Base-by-base conservation (phyloP, 1,140 invertebrate genomes). In the Campoletis sonorensis region DNA sequence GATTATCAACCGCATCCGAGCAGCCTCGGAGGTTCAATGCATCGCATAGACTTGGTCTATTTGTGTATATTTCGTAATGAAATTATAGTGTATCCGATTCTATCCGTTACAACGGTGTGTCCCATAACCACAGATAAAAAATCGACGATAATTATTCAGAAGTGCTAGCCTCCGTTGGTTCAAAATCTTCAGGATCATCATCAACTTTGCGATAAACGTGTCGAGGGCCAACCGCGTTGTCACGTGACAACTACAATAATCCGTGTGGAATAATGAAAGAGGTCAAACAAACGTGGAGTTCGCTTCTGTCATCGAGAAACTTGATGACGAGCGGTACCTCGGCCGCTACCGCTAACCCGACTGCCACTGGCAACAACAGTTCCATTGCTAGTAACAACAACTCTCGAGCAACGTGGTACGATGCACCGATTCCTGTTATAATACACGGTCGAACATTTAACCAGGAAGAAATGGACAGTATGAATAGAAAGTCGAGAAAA, bases 351-450 rank as follows among this genome's bases (percentile, higher is more conserved):
- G 84, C 75, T 23, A 64, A 40, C 51, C 23, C 49, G 3, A 84
- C 64, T 64, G 70, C 51, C 27, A 79, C 64, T 30, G 23, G 18
- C 30, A 79, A 33, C 27, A 27, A 49, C 67, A 72, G 33, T 8
- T 49, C 27, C 68, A 33, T 70, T 21, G 26, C 79, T 27, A 18
- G 40, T 26, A 76, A 40, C 30, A 54, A 10, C 18, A 84, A 77
- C 49, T 80, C 0, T 70, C 80, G 13, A 84, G 58, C 87, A 1
- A 88, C 85, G 2, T 90, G 90, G 89, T 90, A 90, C 85, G 89
- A 91, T 70, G 81, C 81, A 3, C 89, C 89, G 4, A 81, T 84
- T 7, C 89, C 89, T 0, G 83, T 86, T 26, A 91, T 90, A 71
- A 84, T 91, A 8, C 90, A 91, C 58, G 84, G 83, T 27, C 85